Conservation (phyloP, 1,140 invertebrate species). For the Trachymyrmex septentrionalis region DNA sequence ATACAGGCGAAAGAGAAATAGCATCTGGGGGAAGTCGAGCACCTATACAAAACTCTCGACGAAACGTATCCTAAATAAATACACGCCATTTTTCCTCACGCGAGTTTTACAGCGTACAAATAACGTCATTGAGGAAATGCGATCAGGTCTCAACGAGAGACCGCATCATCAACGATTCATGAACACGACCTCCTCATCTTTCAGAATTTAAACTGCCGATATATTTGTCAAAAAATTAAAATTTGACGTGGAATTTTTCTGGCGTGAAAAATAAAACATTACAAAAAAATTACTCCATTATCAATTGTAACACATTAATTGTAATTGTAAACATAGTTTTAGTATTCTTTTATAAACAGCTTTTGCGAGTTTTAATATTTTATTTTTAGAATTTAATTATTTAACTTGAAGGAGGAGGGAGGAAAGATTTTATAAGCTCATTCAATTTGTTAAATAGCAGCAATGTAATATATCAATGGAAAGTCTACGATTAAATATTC, state of each 20-base stretch:
- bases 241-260: background rate
- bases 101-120: slow-evolving; percentile 64
- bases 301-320: background rate
- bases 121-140: slow-evolving; percentile 23
- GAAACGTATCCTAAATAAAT: slow-evolving; percentile 79
- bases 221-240: background rate
- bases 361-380: background rate
- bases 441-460: background rate
- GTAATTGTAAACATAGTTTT: background rate
- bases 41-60: slow-evolving; percentile 57
- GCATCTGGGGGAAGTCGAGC: slow-evolving; percentile 69
- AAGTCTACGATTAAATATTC: background rate
- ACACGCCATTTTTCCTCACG: slow-evolving; percentile 66
- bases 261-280: background rate
- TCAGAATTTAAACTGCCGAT: background rate
- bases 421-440: background rate
- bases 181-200: background rate
- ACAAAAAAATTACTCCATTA: background rate
- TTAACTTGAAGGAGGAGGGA: background rate
- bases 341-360: background rate
- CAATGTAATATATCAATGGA: background rate
- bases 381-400: background rate
- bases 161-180: slow-evolving; percentile 30
- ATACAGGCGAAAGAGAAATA: slow-evolving; percentile 72
- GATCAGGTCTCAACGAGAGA: background rate